A percentile compares a stretch with the other conserved stretches of the same genome.
Evolutionary conservation across 2,113 vertebrate species (phyloP).

Genomic region (Martes martes): DNA sequence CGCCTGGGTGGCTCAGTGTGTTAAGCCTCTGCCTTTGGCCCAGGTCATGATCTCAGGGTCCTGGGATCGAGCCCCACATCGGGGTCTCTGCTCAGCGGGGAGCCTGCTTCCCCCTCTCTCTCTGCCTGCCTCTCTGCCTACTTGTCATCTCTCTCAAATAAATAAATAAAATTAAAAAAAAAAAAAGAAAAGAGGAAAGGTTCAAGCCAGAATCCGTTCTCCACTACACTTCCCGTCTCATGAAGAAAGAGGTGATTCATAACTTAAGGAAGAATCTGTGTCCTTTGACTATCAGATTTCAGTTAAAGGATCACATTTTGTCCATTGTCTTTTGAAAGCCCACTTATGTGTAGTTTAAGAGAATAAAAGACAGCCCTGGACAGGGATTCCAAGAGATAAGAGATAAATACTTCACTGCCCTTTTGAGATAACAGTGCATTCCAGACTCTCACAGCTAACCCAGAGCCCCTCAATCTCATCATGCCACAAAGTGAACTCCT

Average conservation of each 20-base stretch:
- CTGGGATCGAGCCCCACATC: too few relatives aligned
- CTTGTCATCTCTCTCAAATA: too few relatives aligned
- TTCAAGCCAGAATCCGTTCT: not conserved
- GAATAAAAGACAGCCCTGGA: not conserved
- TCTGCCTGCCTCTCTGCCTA: too few relatives aligned
- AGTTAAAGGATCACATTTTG: slow-evolving; percentile 17
- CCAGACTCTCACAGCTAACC: not conserved
- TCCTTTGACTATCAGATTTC: not conserved
- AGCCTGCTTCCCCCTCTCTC: too few relatives aligned
- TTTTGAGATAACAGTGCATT: not conserved
- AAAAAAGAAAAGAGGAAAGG: not conserved
- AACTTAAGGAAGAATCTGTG: not conserved
- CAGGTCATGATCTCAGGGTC: too few relatives aligned
- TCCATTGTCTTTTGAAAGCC: not conserved
- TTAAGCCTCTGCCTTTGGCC: too few relatives aligned
- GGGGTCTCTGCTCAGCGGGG: too few relatives aligned
- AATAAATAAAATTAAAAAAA: too few relatives aligned
- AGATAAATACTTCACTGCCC: not conserved
- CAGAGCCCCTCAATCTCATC: not conserved
- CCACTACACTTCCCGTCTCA: not conserved
- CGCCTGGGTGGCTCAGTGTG: too few relatives aligned
- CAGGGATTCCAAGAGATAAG: not conserved
- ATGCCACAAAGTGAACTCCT: not conserved
- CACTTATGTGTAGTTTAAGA: not conserved
- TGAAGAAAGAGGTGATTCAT: not conserved